Percentiles rank a stretch among this genome's conserved stretches.
Evolutionary conservation across 92 coral and sea anemone genomes (phyloP).

Genomic region (Heteractis magnifica): DNA sequence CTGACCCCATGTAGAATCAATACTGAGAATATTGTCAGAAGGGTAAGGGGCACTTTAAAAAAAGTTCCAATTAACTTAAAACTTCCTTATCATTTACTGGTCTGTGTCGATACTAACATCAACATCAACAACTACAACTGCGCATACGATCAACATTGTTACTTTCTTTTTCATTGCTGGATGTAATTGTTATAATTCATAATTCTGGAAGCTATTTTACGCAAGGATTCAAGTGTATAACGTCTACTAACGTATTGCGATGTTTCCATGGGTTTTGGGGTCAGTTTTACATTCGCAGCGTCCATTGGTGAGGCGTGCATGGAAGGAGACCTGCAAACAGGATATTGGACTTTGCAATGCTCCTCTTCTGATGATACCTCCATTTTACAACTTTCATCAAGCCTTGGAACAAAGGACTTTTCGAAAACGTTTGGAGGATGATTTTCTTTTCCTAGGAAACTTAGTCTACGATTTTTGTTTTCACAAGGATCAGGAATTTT

Average conservation of each 20-base stretch:
- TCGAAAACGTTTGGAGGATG: background rate
- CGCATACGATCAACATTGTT: too few relatives aligned
- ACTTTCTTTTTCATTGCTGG: too few relatives aligned
- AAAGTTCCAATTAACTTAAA: too few relatives aligned
- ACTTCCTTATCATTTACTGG: too few relatives aligned
- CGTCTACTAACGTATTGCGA: constrained; percentile 22
- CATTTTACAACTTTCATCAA: background rate
- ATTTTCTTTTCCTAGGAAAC: constrained; percentile 40
- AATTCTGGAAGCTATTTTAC: too few relatives aligned
- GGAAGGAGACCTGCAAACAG: constrained; percentile 18
- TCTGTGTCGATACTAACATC: too few relatives aligned
- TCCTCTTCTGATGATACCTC: constrained; percentile 8
- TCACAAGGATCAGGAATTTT: constrained; percentile 6
- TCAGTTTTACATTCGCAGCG: constrained; percentile 11
- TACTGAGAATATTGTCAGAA: too few relatives aligned
- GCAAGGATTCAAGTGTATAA: background rate
- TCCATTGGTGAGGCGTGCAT: constrained; percentile 27
- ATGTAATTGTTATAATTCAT: too few relatives aligned
- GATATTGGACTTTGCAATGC: background rate
- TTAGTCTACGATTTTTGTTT: constrained; percentile 13
- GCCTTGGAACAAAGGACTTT: background rate
- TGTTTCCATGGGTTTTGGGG: constrained; percentile 42
- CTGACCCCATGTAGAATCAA: too few relatives aligned
- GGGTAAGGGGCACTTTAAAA: too few relatives aligned
- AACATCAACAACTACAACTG: too few relatives aligned